Evolutionary conservation across 2,797 vertebrate species (phyloP), one percentile per base, ranked within the genome.

Genomic region (Oreochromis mossambicus): DNA sequence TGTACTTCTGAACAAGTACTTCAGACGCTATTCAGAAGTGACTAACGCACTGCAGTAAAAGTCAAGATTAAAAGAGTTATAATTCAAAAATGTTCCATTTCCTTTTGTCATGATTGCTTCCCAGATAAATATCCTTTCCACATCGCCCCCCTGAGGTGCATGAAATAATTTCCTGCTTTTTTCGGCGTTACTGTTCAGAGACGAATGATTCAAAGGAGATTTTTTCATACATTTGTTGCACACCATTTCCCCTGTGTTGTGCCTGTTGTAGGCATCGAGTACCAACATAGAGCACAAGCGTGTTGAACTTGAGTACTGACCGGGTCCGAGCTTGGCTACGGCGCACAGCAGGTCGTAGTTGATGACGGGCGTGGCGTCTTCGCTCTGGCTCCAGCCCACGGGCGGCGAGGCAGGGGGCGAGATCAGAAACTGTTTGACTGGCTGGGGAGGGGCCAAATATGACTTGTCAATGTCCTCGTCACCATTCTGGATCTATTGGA

Each of bases 281-380:
- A 52, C 2, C 11, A 61, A 36, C 56, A 21, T 8, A 36, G 3
- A 12, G 7, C 38, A 73, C 11, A 8, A 15, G 7, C 21, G 2
- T 14, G 21, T 7, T 79, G 41, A 66, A 63, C 5, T 3, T 14
- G 38, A 34, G 26, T 34, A 92, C 94, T 91, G 89, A 99, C 99
- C 99, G 89, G 99, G 99, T 41, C 99, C 98, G 48, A 99, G 84
- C 89, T 98, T 99, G 93, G 98, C 98, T 83, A 99, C 98, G 2
- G 98, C 99, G 88, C 99, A 99, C 85, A 99, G 97, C 84, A 99
- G 92, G 91, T 99, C 99, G 1, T 99, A 99, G 92, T 99, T 99
- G 91, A 99, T 97, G 86, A 97, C 95, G 0, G 99, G 99, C 11
- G 97, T 97, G 0, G 98, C 98, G 13, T 99, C 99, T 76, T 98